Evolutionary conservation across 1,140 invertebrate genomes (phyloP).

Genomic region (Sycophila sp.): DNA sequence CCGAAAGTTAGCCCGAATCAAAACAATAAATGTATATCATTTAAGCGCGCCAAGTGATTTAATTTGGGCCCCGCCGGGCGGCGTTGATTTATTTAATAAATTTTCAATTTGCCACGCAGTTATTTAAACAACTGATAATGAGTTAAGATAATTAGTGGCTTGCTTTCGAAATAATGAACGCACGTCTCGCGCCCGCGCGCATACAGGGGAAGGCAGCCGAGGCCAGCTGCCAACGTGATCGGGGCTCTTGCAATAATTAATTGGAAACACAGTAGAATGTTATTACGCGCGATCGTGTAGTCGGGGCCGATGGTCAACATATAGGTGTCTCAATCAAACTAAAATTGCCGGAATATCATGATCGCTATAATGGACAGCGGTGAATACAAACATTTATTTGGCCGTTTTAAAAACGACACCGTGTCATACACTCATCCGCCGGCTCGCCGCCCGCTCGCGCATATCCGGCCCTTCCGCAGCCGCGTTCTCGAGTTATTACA

Average conservation of each 20-base stretch:
- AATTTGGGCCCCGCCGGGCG: not conserved
- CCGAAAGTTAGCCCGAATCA: not conserved
- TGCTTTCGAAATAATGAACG: conserved; percentile 35
- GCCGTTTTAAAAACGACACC: conserved; percentile 29
- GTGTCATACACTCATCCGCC: not conserved
- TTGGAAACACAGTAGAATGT: conserved; percentile 35
- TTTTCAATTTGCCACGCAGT: conserved; percentile 8
- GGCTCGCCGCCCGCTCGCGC: not conserved
- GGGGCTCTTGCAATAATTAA: conserved; percentile 37
- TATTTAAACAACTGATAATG: conserved; percentile 39
- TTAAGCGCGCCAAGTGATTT: not conserved
- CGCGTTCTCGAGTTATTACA: not conserved
- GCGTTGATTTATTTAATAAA: conserved; percentile 29
- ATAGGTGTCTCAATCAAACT: conserved; percentile 35
- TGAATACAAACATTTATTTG: conserved; percentile 28
- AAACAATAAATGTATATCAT: conserved; percentile 2
- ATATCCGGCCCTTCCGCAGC: not conserved
- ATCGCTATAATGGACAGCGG: conserved; percentile 33
- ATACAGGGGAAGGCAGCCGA: not conserved
- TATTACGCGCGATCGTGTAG: conserved; percentile 8
- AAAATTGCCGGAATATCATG: conserved; percentile 36
- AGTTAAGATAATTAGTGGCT: conserved; percentile 39
- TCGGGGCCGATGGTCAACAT: conserved; percentile 15
- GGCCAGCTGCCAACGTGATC: not conserved
- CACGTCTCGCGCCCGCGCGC: not conserved